These are phyloP conservation scores for Pipistrellus pygmaeus DNA, from an alignment of 2,797 vertebrate genomes.

Conservation along the genomic window DNA sequence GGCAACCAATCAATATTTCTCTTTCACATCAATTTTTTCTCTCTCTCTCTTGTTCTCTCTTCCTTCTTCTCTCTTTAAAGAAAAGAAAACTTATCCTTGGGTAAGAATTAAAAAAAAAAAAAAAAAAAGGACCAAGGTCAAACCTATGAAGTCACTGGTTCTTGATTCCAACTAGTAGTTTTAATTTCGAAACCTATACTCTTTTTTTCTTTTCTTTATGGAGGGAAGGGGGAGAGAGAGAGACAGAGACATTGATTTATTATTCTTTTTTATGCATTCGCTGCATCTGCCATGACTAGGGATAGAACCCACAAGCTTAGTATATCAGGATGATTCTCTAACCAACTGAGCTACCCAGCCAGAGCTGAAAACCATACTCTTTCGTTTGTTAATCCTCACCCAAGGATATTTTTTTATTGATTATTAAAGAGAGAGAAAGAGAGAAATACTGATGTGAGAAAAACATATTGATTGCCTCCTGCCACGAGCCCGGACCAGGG, in stretches of 20 bases:
- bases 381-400: neutral
- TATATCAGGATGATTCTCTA: neutral
- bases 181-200: neutral
- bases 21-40: neutral
- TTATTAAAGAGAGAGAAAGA: no score
- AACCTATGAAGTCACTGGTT: neutral
- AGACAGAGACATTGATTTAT: neutral
- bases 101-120: neutral
- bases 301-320: neutral
- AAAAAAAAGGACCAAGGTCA: neutral
- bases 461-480: no score
- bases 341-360: neutral
- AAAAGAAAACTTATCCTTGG: neutral
- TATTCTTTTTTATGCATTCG: neutral
- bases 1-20: neutral
- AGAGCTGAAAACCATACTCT: neutral
- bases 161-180: neutral
- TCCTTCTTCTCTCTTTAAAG: neutral
- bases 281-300: neutral
- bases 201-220: neutral
- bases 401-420: no score
- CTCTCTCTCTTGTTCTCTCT: neutral
- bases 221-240: neutral
- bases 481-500: no score
- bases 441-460: no score